phyloP scores from a whole-genome alignment of 2,797 vertebrate genomes.

The Poecilia velifera region DNA sequence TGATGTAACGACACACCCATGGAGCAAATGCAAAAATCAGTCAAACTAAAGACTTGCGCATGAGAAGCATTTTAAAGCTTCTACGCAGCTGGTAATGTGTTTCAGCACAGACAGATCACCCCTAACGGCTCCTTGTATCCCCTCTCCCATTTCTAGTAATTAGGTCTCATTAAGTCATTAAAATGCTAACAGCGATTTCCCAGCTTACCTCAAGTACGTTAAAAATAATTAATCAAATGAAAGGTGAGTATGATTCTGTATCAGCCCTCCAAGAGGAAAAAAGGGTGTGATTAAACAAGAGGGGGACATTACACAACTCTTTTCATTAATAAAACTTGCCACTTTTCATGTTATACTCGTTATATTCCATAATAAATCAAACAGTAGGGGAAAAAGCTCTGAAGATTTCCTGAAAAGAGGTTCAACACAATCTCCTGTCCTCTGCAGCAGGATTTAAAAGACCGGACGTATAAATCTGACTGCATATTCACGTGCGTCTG shows the following conservation, averaged over 20 bases:
- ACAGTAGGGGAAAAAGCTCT: background rate
- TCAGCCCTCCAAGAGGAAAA: constrained; percentile 10
- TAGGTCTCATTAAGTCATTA: constrained; percentile 77
- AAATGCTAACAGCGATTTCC: constrained; percentile 68
- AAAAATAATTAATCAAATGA: constrained; percentile 26
- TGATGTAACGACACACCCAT: constrained; percentile 15
- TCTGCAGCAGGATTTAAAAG: constrained; percentile 2
- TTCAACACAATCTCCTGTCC: constrained; percentile 9
- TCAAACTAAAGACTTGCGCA: constrained; percentile 1
- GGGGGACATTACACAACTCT: background rate
- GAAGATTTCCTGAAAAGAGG: background rate
- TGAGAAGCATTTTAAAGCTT: constrained; percentile 9
- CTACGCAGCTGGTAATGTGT: background rate
- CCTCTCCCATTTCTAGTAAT: constrained; percentile 68
- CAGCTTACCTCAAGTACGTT: constrained; percentile 55
- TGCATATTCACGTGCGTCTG: constrained; percentile 18
- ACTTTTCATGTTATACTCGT: background rate
- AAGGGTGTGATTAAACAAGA: constrained; percentile 7
- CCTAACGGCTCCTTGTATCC: constrained; percentile 31
- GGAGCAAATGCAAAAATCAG: background rate
- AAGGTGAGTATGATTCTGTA: constrained; percentile 27
- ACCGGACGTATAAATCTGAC: background rate
- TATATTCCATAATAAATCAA: background rate
- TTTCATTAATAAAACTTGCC: background rate
- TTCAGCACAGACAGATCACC: constrained; percentile 42